A percentile compares a stretch with the other conserved stretches of the same genome.
These are phyloP conservation scores for Nothoprocta perdicaria DNA, from an alignment of 2,113 vertebrate species.

Conservation along the genomic window DNA sequence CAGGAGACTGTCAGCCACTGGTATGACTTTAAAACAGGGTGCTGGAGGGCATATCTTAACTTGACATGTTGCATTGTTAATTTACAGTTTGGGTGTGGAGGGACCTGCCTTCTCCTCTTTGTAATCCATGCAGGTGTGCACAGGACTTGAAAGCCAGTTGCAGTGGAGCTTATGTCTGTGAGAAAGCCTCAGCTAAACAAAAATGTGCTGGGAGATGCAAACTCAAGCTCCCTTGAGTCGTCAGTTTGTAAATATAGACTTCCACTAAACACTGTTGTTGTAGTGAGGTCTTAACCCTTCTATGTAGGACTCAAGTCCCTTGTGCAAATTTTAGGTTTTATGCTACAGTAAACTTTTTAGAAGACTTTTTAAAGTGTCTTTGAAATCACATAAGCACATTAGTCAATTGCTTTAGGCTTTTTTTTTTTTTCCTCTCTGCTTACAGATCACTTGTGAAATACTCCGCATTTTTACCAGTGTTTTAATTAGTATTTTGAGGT, in stretches of 20 bases:
- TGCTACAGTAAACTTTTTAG: not conserved
- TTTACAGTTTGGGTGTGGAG: constrained; percentile 78
- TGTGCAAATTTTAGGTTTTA: not conserved
- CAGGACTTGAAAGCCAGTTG: constrained; percentile 75
- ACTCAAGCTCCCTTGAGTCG: not conserved
- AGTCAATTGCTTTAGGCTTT: not conserved
- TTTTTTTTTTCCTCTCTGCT: not conserved
- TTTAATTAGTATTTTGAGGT: not conserved
- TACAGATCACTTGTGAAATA: not conserved
- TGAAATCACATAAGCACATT: not conserved
- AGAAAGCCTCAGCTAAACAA: constrained; percentile 5
- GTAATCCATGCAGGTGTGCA: constrained; percentile 78
- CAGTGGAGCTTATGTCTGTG: constrained; percentile 51
- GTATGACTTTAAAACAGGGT: constrained; percentile 75
- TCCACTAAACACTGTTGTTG: not conserved
- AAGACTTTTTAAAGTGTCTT: not conserved
- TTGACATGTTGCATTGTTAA: constrained; percentile 75
- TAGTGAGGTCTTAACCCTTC: not conserved
- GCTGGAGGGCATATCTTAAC: constrained; percentile 78
- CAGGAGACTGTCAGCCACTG: constrained; percentile 63
- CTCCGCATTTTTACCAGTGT: not conserved
- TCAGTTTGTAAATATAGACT: not conserved
- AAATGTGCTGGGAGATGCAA: constrained; percentile 24
- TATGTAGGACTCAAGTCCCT: not conserved
- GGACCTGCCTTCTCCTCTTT: constrained; percentile 66